Evolutionary conservation across 2,797 vertebrate species (phyloP).

Genomic region (Acridotheres tristis): DNA sequence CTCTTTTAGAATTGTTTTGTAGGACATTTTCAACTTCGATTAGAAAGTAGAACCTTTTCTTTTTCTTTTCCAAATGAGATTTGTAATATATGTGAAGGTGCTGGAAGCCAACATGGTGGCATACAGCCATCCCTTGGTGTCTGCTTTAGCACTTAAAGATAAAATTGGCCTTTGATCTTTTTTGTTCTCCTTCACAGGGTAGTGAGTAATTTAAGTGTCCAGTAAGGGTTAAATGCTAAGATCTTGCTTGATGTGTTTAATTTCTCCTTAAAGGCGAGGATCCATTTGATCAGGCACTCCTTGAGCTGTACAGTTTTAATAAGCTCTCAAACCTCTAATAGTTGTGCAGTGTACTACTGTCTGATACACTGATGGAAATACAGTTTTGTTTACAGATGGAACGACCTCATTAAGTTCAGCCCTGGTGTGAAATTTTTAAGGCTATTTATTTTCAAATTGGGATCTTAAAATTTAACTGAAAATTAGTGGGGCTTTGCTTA

Average conservation of each 20-base stretch:
- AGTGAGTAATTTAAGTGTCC: constrained; percentile 4
- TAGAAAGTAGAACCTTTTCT: neutral
- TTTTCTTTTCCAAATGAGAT: neutral
- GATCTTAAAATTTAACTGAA: neutral
- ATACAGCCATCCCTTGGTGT: neutral
- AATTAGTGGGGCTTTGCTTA: neutral
- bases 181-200: neutral
- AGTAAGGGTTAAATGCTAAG: neutral
- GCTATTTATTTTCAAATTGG: neutral
- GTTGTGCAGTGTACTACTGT: neutral
- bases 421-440: neutral
- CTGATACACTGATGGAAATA: neutral
- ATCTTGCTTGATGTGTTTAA: neutral
- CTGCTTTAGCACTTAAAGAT: neutral
- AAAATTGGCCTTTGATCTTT: constrained; percentile 37
- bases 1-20: neutral
- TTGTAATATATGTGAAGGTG: neutral
- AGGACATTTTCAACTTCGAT: neutral
- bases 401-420: neutral
- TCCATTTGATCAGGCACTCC: neutral
- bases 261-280: neutral
- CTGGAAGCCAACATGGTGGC: neutral
- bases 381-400: neutral
- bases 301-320: neutral
- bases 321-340: neutral